phyloP scores from a whole-genome alignment of 2,113 vertebrate genomes.

The Ophthalmotilapia sp. region DNA sequence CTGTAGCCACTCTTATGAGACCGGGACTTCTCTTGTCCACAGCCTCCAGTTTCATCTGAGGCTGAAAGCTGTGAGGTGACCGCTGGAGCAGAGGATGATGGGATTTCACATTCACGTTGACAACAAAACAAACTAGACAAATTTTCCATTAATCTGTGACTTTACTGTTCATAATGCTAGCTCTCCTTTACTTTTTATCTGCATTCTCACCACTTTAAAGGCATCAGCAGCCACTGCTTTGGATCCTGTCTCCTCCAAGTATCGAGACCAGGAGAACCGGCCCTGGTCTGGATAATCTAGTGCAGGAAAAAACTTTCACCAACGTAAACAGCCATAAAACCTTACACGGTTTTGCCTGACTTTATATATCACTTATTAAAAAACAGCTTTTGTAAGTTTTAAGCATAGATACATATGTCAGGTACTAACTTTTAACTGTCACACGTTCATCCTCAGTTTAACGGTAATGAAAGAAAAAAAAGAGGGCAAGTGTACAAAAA shows the following conservation, averaged over 20 bases:
- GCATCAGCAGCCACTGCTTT: slow-evolving; percentile 83
- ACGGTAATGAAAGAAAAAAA: neutral
- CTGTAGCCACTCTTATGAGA: slow-evolving; percentile 86
- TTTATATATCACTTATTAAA: neutral
- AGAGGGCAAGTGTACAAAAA: neutral
- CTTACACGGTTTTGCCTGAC: neutral
- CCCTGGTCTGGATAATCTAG: slow-evolving; percentile 90
- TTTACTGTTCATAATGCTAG: neutral
- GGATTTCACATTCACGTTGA: neutral
- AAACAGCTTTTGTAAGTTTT: neutral
- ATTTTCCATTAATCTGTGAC: neutral
- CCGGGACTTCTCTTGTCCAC: slow-evolving; percentile 91
- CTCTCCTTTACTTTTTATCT: neutral
- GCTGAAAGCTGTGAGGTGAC: slow-evolving; percentile 83
- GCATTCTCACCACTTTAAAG: slow-evolving; percentile 83
- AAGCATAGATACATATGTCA: neutral
- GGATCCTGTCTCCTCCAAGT: slow-evolving; percentile 87
- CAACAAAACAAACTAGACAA: neutral
- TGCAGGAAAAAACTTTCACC: neutral
- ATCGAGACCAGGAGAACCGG: slow-evolving; percentile 89
- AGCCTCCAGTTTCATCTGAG: slow-evolving; percentile 92
- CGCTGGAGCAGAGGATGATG: slow-evolving; percentile 67
- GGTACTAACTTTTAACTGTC: neutral
- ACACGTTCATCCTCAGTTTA: neutral
- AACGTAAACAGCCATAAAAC: neutral